A percentile compares a stretch with the other conserved stretches of the same genome.
Evolutionary conservation across 2,797 vertebrate species (phyloP).

Genomic region (Lophotriccus pileatus): DNA sequence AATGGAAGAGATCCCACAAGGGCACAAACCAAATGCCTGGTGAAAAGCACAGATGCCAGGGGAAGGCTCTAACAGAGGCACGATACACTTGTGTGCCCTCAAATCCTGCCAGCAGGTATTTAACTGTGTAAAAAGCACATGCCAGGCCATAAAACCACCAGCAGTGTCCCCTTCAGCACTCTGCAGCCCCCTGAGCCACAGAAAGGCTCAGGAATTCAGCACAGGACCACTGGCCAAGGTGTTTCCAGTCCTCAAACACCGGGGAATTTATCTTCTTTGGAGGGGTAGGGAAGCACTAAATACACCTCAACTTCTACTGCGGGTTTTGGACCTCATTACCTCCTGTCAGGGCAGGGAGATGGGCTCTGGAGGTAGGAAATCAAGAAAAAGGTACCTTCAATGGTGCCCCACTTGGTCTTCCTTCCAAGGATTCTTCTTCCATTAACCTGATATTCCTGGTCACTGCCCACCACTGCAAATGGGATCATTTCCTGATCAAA

Average conservation of each 20-base stretch:
- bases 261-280: background rate
- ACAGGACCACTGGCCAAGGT: background rate
- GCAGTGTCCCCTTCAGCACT: background rate
- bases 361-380: background rate
- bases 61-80: background rate
- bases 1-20: background rate
- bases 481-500: conserved; percentile 93
- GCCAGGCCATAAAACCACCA: background rate
- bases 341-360: background rate
- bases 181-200: fast-evolving
- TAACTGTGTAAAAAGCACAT: background rate
- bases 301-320: background rate
- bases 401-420: conserved; percentile 98
- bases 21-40: background rate
- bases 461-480: conserved; percentile 96
- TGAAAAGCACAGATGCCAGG: background rate
- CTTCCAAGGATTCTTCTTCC: conserved; percentile 94
- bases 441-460: conserved; percentile 97
- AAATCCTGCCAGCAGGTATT: background rate
- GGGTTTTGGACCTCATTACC: background rate
- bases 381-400: conserved; percentile 86
- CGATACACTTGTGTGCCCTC: background rate
- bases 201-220: background rate
- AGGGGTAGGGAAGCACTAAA: background rate
- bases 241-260: background rate